These are phyloP conservation scores for Lobophora halterata DNA, from an alignment of 2,888 invertebrate genomes.

Conservation along the genomic window DNA sequence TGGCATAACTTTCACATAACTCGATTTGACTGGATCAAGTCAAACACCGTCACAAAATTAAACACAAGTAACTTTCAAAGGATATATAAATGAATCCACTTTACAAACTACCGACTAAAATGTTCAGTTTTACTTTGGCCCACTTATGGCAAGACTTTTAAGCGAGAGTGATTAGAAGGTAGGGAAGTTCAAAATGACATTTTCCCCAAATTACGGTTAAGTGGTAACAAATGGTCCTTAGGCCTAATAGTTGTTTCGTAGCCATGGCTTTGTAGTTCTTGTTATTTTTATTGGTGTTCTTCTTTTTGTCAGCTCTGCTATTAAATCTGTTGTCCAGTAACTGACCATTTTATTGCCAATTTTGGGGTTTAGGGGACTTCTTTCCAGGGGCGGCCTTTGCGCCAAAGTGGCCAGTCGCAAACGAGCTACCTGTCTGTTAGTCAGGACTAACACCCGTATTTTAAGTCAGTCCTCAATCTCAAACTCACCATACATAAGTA, in stretches of 20 bases:
- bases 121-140: slow-evolving; percentile 31
- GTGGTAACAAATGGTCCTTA: slow-evolving; percentile 22
- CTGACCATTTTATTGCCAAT: background rate
- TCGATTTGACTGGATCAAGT: slow-evolving; percentile 21
- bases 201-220: slow-evolving; percentile 27
- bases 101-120: slow-evolving; percentile 29
- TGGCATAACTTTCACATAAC: slow-evolving; percentile 14
- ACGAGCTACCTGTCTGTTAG: too few species aligned
- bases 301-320: slow-evolving; percentile 1
- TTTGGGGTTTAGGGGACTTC: too few species aligned
- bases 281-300: slow-evolving; percentile 17
- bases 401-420: too few species aligned
- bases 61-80: slow-evolving; percentile 26
- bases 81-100: slow-evolving; percentile 28
- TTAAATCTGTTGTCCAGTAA: slow-evolving; percentile 4
- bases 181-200: slow-evolving; percentile 26
- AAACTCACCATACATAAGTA: too few species aligned
- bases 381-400: too few species aligned
- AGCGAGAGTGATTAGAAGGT: slow-evolving; percentile 28
- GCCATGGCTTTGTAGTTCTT: slow-evolving; percentile 11
- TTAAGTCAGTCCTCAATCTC: too few species aligned
- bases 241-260: slow-evolving; percentile 23
- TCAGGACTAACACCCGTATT: too few species aligned
- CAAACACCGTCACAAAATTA: slow-evolving; percentile 24
- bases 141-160: slow-evolving; percentile 27